phyloP scores from a whole-genome alignment of 2,797 vertebrate species.

The Gallirallus australis region DNA sequence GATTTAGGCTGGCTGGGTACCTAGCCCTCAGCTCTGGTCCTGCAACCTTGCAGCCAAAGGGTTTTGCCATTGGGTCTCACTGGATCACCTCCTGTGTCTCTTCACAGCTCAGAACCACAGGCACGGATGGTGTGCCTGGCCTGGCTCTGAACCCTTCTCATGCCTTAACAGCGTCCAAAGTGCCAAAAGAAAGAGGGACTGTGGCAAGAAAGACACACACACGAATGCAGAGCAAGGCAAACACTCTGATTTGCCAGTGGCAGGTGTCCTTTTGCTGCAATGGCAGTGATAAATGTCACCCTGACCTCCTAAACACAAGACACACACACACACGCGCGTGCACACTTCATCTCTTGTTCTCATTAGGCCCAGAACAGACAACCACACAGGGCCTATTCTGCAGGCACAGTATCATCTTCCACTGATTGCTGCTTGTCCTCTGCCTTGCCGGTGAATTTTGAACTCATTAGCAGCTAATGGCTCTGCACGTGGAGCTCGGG shows the following conservation, averaged over 20 bases:
- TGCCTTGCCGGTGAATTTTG: not conserved
- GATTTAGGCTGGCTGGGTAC: not conserved
- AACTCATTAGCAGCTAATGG: not conserved
- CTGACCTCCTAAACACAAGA: not conserved
- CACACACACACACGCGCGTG: no score
- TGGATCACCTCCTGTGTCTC: not conserved
- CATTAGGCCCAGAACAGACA: not conserved
- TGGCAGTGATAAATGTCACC: not conserved
- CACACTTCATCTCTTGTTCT: not conserved
- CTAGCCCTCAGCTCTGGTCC: not conserved
- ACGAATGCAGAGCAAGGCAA: not conserved
- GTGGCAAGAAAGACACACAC: not conserved
- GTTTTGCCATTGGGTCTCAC: not conserved
- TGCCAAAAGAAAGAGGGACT: not conserved
- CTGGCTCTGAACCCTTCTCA: not conserved
- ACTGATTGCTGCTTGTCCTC: not conserved
- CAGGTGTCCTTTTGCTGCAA: not conserved
- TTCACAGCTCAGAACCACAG: rapidly evolving
- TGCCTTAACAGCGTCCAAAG: not conserved
- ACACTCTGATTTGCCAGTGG: not conserved
- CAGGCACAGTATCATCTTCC: not conserved
- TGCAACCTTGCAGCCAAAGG: not conserved
- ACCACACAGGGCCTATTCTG: not conserved
- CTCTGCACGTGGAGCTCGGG: not conserved
- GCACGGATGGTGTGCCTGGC: not conserved